Base-by-base conservation (phyloP, 1,140 invertebrate species). In the Eriocheir sinensis region DNA sequence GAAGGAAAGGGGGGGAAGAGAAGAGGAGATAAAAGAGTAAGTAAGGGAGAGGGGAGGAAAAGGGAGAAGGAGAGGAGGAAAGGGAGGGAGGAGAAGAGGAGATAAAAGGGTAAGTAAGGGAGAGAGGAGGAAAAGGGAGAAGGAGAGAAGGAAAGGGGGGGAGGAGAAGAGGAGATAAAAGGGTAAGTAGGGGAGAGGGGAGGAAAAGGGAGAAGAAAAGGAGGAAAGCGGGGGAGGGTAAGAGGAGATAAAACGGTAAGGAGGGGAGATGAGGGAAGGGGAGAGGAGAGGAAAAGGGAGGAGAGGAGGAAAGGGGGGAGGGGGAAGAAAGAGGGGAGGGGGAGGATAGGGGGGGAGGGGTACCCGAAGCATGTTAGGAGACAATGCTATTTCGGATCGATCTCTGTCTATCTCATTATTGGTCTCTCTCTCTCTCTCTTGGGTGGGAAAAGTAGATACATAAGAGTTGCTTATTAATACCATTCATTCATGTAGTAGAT, bases 221-320 rank as follows among this genome's bases (percentile, higher is more conserved):
- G 36, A 34, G 34, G 85, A 34, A 34, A 6, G n/a, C 2, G 85
- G 6, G 85, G 21, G 85, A 41, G 86, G 41, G 86, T 21, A 38
- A 41, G 34, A 44, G 34, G 12, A 27, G 9, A 38, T 27, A 38
- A 44, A 27, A 44, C 15, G 21, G 85, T 6, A 21, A 40, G 21
- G 34, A 38, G 34, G 85, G 8, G 85, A 34, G 85, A 38, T 15
- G 34, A 40, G 40, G 34, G 40, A 48, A n/a, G 17, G 40, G 15
- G 30, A 48, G 30, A 32, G 48, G 85, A 89, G 88, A 89, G 88
- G 30, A 40, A 89, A 40, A 44, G 88, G 48, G 88, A 44, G 41
- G 30, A 40, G n/a, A n/a, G 88, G 40, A 27, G 48, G 30, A 34
- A 83, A 83, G 80, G n/a, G 6, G 80, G 80, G 44, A 48, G 40